Evolutionary conservation across 2,113 vertebrate species (phyloP).

Genomic region (Syngnathoides biaculeatus): DNA sequence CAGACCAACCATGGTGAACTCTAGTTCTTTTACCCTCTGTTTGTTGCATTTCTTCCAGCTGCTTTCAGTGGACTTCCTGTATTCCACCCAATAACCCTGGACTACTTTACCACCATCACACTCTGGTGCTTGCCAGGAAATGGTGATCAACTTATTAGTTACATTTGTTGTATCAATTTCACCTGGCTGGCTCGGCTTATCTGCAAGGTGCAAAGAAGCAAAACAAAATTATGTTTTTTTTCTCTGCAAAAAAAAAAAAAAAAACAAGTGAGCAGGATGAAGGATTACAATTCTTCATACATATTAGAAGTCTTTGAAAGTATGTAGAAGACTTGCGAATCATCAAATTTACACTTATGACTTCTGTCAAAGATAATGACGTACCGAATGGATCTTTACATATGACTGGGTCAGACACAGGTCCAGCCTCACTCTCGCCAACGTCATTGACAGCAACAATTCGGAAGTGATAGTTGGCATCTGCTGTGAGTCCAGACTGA

Average conservation of each 20-base stretch:
- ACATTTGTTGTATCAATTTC: conserved; percentile 90
- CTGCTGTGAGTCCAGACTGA: conserved; percentile 84
- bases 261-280: neutral
- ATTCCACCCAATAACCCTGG: conserved; percentile 96
- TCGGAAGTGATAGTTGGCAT: conserved; percentile 92
- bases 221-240: neutral
- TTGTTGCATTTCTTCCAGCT: conserved; percentile 96
- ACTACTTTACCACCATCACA: conserved; percentile 96
- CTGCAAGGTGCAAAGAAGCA: conserved; percentile 63
- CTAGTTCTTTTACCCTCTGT: conserved; percentile 83
- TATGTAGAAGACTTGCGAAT: neutral
- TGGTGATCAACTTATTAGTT: conserved; percentile 83
- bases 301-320: neutral
- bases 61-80: conserved; percentile 89
- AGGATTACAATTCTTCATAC: neutral
- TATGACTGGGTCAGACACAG: conserved; percentile 81
- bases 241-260: neutral
- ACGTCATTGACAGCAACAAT: conserved; percentile 89
- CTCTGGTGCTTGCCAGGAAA: conserved; percentile 91
- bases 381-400: conserved; percentile 99
- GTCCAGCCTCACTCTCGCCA: conserved; percentile 87
- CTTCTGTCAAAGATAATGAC: conserved; percentile 21
- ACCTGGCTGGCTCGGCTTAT: conserved; percentile 97
- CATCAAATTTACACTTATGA: neutral
- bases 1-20: conserved; percentile 82